Percentiles rank a stretch among this genome's conserved stretches.
phyloP scores from a whole-genome alignment of 64 coral and sea anemone genomes.

The Astreopora myriophthalma region DNA sequence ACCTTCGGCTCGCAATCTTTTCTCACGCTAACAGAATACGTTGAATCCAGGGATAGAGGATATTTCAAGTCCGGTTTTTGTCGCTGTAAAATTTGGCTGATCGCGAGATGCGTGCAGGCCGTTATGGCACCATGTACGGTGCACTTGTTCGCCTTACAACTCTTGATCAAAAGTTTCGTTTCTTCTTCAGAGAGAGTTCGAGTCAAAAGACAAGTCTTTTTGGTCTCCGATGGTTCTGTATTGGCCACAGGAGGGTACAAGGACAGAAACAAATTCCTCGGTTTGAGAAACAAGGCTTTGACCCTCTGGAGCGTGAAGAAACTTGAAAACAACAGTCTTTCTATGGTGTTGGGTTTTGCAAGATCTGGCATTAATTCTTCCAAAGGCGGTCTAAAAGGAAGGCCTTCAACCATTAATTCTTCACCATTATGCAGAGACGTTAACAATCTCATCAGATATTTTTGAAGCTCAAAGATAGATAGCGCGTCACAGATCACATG shows the following conservation, averaged over 20 bases:
- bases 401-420: conserved; percentile 8
- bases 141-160: conserved; percentile 55
- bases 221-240: conserved; percentile 27
- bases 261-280: conserved; percentile 62
- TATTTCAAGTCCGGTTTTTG: background rate
- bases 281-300: conserved; percentile 30
- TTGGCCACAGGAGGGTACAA: conserved; percentile 54
- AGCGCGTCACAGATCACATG: conserved; percentile 56
- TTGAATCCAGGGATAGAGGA: conserved; percentile 38
- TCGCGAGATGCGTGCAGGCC: conserved; percentile 54
- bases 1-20: conserved; percentile 69
- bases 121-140: conserved; percentile 56
- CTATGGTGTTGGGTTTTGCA: background rate
- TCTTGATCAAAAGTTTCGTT: conserved; percentile 27
- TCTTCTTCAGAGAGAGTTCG: conserved; percentile 37
- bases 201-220: conserved; percentile 63
- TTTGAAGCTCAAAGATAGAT: conserved; percentile 37
- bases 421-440: conserved; percentile 32
- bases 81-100: conserved; percentile 44
- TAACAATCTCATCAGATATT: conserved; percentile 6
- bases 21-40: conserved; percentile 40
- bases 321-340: conserved; percentile 54
- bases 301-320: conserved; percentile 36
- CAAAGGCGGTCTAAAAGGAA: conserved; percentile 29
- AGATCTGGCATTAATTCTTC: background rate